These are phyloP conservation scores for Heliothis virescens DNA, from an alignment of 1,140 invertebrate genomes.

Conservation along the genomic window DNA sequence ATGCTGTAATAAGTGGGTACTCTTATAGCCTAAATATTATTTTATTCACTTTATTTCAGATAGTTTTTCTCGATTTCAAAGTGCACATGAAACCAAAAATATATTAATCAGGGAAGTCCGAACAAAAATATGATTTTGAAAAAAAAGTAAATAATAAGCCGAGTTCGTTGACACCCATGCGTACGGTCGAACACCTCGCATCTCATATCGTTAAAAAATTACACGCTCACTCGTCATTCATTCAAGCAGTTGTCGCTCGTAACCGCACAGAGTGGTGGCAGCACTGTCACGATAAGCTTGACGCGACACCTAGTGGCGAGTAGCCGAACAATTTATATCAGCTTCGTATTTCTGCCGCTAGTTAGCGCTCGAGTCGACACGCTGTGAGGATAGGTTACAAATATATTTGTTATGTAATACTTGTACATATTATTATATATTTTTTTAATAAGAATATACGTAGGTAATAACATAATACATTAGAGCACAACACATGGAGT, in stretches of 20 bases:
- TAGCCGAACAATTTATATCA: constrained; percentile 67
- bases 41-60: too few relatives aligned
- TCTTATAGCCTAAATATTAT: too few relatives aligned
- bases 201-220: constrained; percentile 71
- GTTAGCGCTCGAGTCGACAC: constrained; percentile 65
- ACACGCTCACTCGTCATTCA: constrained; percentile 71
- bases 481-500: too few relatives aligned
- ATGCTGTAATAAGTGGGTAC: too few relatives aligned
- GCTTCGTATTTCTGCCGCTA: constrained; percentile 60
- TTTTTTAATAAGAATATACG: too few relatives aligned
- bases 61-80: too few relatives aligned
- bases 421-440: too few relatives aligned
- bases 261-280: constrained; percentile 56
- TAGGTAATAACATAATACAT: too few relatives aligned
- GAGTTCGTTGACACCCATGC: constrained; percentile 78
- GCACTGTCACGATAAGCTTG: constrained; percentile 41
- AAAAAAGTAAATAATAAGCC: constrained; percentile 59
- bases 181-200: constrained; percentile 71
- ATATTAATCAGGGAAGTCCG: neutral
- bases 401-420: neutral
- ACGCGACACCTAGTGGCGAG: constrained; percentile 76
- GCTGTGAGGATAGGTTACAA: neutral
- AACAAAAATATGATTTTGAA: constrained; percentile 31
- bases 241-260: constrained; percentile 64
- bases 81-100: too few relatives aligned